Conservation (phyloP, 2,888 invertebrate species). For the Hymenopus coronatus region DNA sequence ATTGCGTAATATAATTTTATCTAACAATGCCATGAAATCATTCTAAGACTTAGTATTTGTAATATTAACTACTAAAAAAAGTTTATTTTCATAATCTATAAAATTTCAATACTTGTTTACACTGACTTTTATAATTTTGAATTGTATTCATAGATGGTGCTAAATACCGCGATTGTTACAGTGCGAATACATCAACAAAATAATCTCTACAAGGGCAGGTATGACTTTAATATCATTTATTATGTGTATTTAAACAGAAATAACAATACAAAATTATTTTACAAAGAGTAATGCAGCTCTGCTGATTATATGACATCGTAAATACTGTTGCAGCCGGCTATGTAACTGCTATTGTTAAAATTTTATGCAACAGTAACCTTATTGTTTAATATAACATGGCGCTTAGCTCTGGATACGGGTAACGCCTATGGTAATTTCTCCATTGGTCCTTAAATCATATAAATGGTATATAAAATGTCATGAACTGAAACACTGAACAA, state of each 20-base stretch:
- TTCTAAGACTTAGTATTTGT: too few relatives aligned
- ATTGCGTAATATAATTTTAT: neutral
- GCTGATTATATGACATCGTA: neutral
- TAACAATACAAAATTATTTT: neutral
- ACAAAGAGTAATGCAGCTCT: neutral
- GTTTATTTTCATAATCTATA: neutral
- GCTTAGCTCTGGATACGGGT: conserved; percentile 8
- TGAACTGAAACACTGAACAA: neutral
- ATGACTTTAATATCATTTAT: neutral
- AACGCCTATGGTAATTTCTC: conserved; percentile 18
- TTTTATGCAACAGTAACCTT: conserved; percentile 21
- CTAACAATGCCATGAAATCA: too few relatives aligned
- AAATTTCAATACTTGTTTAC: neutral
- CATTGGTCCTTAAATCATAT: neutral
- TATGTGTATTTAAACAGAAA: neutral
- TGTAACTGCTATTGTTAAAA: conserved; percentile 25
- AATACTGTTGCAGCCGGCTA: neutral
- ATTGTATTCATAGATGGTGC: conserved; percentile 22
- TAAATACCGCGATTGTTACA: conserved; percentile 28
- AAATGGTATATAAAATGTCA: neutral
- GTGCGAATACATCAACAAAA: conserved; percentile 28
- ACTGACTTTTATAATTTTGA: neutral
- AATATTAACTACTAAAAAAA: neutral
- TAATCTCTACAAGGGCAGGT: conserved; percentile 19
- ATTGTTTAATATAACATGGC: conserved; percentile 31